Evolutionary conservation across 2,797 vertebrate species (phyloP).

Genomic region (Brotula barbata): DNA sequence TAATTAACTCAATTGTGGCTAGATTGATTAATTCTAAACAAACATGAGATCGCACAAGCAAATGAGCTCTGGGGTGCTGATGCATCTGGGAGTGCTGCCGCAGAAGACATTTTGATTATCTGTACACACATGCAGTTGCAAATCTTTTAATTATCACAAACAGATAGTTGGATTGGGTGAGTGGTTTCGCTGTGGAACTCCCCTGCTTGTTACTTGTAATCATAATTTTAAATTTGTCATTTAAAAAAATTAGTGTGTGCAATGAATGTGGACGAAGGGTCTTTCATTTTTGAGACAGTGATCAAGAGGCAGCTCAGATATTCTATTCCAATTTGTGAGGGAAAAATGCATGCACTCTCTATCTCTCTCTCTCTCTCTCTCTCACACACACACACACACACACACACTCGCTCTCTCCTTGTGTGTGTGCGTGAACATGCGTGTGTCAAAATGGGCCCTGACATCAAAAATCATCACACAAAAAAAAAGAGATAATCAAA

Average conservation of each 20-base stretch:
- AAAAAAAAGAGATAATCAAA: constrained; percentile 70
- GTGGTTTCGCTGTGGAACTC: constrained; percentile 48
- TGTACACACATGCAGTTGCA: constrained; percentile 82
- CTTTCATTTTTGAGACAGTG: constrained; percentile 45
- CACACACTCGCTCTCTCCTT: constrained; percentile 1
- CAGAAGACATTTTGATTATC: constrained; percentile 81
- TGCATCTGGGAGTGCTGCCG: constrained; percentile 79
- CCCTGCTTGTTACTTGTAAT: constrained; percentile 67
- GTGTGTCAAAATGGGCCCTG: constrained; percentile 48
- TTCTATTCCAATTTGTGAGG: constrained; percentile 41
- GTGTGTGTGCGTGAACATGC: constrained; percentile 7
- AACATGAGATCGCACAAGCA: constrained; percentile 81
- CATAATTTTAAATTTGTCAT: constrained; percentile 73
- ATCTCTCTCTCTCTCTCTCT: too few species aligned
- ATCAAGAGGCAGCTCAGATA: constrained; percentile 56
- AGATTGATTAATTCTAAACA: constrained; percentile 83
- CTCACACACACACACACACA: too few species aligned
- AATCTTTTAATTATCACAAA: constrained; percentile 83
- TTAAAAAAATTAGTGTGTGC: constrained; percentile 53
- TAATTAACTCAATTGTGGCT: constrained; percentile 82
- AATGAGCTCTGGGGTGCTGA: constrained; percentile 81
- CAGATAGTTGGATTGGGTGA: constrained; percentile 70
- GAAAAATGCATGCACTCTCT: constrained; percentile 9
- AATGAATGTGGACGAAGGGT: constrained; percentile 39
- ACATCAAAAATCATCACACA: constrained; percentile 61